Evolutionary conservation across 2,797 vertebrate genomes (phyloP).

Genomic region (Crax fasciolata): DNA sequence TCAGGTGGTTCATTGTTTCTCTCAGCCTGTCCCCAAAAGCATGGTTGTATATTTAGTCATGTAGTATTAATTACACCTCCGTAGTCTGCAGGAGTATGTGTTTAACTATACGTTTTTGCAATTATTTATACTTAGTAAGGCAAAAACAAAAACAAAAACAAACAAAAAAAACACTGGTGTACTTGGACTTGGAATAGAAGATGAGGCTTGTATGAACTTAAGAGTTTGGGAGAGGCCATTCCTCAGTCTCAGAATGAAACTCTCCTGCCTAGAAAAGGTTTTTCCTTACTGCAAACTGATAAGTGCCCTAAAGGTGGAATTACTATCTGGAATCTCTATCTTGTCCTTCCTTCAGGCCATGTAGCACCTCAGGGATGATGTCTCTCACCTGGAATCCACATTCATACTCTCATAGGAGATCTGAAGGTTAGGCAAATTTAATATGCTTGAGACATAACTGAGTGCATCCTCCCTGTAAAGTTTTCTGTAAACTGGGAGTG

Average conservation of each 20-base stretch:
- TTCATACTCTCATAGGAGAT: not conserved
- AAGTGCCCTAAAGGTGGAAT: not conserved
- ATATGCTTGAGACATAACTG: not conserved
- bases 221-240: not conserved
- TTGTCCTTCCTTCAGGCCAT: not conserved
- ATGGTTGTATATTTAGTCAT: not conserved
- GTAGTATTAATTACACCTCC: not conserved
- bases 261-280: not conserved
- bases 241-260: not conserved
- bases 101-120: not conserved
- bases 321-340: not conserved
- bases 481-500: not conserved
- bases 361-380: not conserved
- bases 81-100: not conserved
- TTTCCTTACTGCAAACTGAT: not conserved
- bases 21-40: not conserved
- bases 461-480: not conserved
- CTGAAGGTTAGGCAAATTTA: not conserved
- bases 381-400: not conserved
- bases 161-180: not conserved
- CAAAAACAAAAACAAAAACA: too few relatives aligned
- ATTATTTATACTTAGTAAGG: not conserved
- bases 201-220: not conserved
- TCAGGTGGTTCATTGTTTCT: not conserved
- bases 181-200: not conserved